Conservation (phyloP, 2,888 invertebrate genomes). For the Gibbula magus region DNA sequence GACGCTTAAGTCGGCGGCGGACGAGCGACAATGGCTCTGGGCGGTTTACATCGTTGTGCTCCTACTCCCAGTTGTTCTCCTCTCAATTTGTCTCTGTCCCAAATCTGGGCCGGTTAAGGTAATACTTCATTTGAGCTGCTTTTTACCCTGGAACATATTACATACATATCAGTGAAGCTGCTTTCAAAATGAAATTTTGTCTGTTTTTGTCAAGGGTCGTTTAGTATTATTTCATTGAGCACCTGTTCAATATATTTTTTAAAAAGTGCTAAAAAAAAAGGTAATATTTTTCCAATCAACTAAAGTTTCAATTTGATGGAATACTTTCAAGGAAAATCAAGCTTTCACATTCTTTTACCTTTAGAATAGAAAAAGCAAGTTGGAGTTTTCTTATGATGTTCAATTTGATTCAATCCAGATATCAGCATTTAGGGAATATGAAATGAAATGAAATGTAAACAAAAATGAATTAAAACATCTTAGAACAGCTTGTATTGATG, state of each 20-base stretch:
- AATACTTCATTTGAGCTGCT: constrained; percentile 12
- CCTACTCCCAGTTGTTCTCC: constrained; percentile 86
- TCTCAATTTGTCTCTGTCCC: constrained; percentile 87
- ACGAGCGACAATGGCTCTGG: constrained; percentile 93
- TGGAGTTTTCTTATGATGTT: no score
- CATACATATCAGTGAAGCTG: neutral
- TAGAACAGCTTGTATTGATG: no score
- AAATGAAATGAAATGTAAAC: no score
- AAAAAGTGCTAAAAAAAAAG: neutral
- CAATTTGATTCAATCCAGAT: no score
- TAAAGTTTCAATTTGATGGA: no score
- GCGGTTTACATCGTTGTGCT: constrained; percentile 87
- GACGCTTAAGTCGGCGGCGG: constrained; percentile 85
- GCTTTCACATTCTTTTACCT: no score
- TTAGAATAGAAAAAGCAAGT: no score
- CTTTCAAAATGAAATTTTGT: neutral
- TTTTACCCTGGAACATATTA: neutral
- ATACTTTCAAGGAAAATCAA: no score
- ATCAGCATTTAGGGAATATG: no score
- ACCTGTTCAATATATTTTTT: neutral
- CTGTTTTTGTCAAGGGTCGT: neutral
- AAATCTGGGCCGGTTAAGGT: constrained; percentile 71
- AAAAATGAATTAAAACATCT: no score
- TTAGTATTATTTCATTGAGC: neutral
- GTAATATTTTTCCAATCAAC: no score